Evolutionary conservation across 2,113 vertebrate genomes (phyloP).

Genomic region (Ranitomeya variabilis): DNA sequence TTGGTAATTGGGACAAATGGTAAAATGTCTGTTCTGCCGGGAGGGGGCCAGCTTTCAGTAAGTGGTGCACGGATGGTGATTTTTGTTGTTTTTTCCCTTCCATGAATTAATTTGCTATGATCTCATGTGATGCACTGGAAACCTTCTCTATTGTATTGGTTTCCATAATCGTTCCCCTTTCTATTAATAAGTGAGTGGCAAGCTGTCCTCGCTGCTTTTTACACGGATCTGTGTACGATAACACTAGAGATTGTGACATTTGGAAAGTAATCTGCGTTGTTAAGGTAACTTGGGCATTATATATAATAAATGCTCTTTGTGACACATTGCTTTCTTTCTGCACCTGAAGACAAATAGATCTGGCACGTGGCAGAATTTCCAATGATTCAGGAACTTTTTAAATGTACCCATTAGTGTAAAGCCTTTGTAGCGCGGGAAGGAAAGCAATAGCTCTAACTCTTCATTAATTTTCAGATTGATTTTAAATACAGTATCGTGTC

Average conservation of each 20-base stretch:
- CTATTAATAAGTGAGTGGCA: neutral
- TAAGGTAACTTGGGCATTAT: conserved; percentile 1
- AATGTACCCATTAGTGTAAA: conserved; percentile 34
- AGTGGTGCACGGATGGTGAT: conserved; percentile 27
- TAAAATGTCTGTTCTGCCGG: neutral
- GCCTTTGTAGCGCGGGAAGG: conserved; percentile 10
- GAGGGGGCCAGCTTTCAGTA: conserved; percentile 1
- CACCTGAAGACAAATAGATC: neutral
- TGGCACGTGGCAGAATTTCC: conserved; percentile 8
- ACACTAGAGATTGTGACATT: neutral
- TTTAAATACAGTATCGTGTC: conserved; percentile 38
- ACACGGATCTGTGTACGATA: neutral
- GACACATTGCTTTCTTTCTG: neutral
- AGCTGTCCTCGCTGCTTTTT: neutral
- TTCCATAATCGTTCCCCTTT: neutral
- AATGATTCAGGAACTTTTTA: conserved; percentile 28
- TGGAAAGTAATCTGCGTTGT: neutral
- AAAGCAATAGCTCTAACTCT: conserved; percentile 26
- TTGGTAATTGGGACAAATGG: neutral
- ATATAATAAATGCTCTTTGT: neutral
- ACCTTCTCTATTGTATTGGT: neutral
- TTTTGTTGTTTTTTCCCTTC: neutral
- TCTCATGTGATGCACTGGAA: conserved; percentile 5
- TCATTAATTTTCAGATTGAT: conserved; percentile 35
- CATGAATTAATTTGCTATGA: conserved; percentile 44